These are phyloP conservation scores for Semnornis frantzii DNA, from an alignment of 2,113 vertebrate species.

Conservation along the genomic window DNA sequence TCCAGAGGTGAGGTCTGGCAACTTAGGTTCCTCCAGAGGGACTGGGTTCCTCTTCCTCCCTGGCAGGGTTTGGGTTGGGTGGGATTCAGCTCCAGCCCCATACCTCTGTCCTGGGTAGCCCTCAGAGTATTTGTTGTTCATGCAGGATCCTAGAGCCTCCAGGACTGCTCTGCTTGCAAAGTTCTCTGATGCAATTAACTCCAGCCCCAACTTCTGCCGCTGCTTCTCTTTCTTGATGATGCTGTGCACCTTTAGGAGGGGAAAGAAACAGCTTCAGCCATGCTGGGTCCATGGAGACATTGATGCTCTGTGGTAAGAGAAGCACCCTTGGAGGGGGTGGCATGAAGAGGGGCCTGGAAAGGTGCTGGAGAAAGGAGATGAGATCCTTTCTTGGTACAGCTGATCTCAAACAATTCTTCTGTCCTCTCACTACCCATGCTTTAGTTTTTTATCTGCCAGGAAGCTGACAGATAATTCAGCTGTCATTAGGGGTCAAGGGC, in stretches of 20 bases:
- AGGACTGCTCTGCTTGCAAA: slow-evolving; percentile 94
- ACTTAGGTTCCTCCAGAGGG: not conserved
- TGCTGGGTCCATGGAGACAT: not conserved
- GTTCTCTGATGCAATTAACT: slow-evolving; percentile 96
- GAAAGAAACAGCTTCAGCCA: not conserved
- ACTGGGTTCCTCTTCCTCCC: not conserved
- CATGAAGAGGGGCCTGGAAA: not conserved
- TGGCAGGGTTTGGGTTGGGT: not conserved
- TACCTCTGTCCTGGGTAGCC: slow-evolving; percentile 97
- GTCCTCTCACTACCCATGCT: not conserved
- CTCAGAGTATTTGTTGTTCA: slow-evolving; percentile 99
- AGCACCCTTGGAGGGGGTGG: not conserved
- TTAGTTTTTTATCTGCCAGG: not conserved
- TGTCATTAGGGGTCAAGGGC: not conserved
- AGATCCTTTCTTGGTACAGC: not conserved
- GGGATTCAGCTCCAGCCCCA: not conserved
- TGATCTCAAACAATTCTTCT: not conserved
- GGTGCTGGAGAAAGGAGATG: not conserved
- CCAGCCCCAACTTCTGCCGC: slow-evolving; percentile 88
- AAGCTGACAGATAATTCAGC: not conserved
- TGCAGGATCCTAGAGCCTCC: slow-evolving; percentile 95
- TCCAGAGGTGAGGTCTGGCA: not conserved
- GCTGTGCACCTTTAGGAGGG: slow-evolving; percentile 81
- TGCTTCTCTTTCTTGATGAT: slow-evolving; percentile 95
- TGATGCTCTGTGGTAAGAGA: not conserved